Evolutionary conservation across 2,888 invertebrate species (phyloP).

Genomic region (Drosophila neotestacea): DNA sequence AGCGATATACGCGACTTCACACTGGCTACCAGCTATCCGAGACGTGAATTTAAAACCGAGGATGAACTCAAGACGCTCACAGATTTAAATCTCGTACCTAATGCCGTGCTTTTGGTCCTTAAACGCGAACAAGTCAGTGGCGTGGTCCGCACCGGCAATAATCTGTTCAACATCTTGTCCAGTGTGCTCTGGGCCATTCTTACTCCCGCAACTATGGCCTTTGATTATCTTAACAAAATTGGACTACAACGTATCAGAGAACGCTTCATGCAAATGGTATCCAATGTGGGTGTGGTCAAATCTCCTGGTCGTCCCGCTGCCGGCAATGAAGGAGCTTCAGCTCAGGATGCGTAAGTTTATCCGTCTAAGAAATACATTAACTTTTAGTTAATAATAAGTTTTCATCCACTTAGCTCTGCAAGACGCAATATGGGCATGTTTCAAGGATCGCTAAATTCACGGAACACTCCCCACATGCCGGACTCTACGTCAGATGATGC

Average conservation of each 20-base stretch:
- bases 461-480: conserved; percentile 27
- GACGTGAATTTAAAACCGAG: conserved; percentile 92
- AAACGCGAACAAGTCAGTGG: conserved; percentile 40
- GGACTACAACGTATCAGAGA: conserved; percentile 52
- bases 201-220: conserved; percentile 80
- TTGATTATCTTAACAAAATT: conserved; percentile 78
- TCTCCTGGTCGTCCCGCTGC: background rate
- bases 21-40: conserved; percentile 96
- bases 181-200: conserved; percentile 82
- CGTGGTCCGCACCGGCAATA: conserved; percentile 64
- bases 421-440: conserved; percentile 82
- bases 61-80: conserved; percentile 96
- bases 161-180: conserved; percentile 79
- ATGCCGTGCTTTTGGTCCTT: conserved; percentile 64
- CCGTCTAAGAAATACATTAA: too few species aligned
- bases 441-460: conserved; percentile 44
- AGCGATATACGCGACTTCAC: conserved; percentile 87
- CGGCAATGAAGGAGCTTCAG: background rate
- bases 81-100: conserved; percentile 92
- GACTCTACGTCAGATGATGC: conserved; percentile 9
- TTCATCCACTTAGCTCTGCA: conserved; percentile 60
- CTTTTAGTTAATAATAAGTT: too few species aligned
- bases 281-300: conserved; percentile 44
- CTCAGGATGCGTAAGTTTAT: conserved; percentile 71
- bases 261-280: conserved; percentile 38